A percentile compares a stretch with the other conserved stretches of the same genome.
Conservation (phyloP, 2,113 vertebrate species). For the Atlantisia rogersi region DNA sequence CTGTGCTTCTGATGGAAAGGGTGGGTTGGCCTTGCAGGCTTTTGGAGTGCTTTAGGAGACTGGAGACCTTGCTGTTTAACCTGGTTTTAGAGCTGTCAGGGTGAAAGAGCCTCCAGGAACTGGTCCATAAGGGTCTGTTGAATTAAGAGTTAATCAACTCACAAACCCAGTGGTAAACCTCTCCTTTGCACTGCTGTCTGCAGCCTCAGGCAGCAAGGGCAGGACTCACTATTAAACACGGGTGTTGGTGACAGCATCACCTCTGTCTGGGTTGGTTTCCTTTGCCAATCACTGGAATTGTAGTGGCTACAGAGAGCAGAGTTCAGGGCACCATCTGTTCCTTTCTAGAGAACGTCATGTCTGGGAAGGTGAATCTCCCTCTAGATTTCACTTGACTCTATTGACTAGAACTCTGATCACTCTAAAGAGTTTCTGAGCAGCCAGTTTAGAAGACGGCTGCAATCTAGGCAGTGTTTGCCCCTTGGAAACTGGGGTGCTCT, state of each 20-base stretch:
- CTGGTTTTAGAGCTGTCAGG: too few species aligned
- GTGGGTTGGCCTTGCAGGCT: neutral
- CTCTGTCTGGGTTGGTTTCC: neutral
- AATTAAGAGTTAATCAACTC: neutral
- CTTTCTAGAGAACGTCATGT: neutral
- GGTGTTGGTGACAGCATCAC: neutral
- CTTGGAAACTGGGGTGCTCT: neutral
- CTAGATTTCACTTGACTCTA: neutral
- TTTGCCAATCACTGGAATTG: neutral
- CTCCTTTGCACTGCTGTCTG: neutral
- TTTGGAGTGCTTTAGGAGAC: neutral
- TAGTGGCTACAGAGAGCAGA: rapidly evolving
- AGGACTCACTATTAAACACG: neutral
- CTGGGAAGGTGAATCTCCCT: neutral
- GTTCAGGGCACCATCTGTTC: neutral
- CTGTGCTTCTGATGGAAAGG: neutral
- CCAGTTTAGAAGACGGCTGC: neutral
- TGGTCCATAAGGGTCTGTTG: neutral
- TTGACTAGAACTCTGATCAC: neutral
- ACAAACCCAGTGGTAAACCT: neutral
- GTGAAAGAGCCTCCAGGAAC: neutral
- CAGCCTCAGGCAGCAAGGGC: neutral
- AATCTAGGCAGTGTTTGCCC: neutral
- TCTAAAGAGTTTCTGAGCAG: neutral
- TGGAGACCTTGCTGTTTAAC: neutral